phyloP scores from a whole-genome alignment of 2,888 invertebrate species.

The Drosophila neonasuta region DNA sequence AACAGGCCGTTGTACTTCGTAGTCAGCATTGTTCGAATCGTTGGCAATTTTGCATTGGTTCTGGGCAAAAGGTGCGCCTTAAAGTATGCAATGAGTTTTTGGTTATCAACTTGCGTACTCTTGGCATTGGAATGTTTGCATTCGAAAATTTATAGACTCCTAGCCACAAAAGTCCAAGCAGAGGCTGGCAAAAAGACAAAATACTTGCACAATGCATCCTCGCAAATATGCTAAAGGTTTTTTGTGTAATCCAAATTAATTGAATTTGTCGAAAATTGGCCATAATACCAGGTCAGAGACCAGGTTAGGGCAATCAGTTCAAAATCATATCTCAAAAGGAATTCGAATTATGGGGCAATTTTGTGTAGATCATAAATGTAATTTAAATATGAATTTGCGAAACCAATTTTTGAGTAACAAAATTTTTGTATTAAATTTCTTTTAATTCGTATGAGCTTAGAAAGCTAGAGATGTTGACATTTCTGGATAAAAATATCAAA shows the following conservation, averaged over 20 bases:
- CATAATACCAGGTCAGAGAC: conserved; percentile 13
- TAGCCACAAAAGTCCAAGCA: conserved; percentile 21
- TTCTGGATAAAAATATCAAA: conserved; percentile 13
- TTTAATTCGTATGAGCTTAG: not conserved
- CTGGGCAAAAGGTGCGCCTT: conserved; percentile 22
- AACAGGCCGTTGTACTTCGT: conserved; percentile 30
- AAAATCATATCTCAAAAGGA: not conserved
- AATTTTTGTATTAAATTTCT: not conserved
- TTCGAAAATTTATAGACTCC: conserved; percentile 44
- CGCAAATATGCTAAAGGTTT: conserved; percentile 26
- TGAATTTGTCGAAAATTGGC: conserved; percentile 6
- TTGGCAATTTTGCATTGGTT: conserved; percentile 34
- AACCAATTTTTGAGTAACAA: not conserved
- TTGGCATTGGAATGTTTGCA: conserved; percentile 27
- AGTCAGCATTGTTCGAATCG: conserved; percentile 50
- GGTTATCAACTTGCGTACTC: conserved; percentile 29
- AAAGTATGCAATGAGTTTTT: conserved; percentile 44
- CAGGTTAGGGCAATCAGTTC: not conserved
- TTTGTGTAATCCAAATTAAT: conserved; percentile 15
- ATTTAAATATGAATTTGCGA: not conserved
- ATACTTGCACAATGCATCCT: conserved; percentile 1
- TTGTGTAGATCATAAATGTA: not conserved
- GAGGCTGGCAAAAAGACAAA: conserved; percentile 19
- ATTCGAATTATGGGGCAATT: conserved; percentile 3
- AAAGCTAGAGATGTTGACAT: not conserved